Base-by-base conservation (phyloP, 1,140 invertebrate species). In the Aphelenchoides fujianensis region DNA sequence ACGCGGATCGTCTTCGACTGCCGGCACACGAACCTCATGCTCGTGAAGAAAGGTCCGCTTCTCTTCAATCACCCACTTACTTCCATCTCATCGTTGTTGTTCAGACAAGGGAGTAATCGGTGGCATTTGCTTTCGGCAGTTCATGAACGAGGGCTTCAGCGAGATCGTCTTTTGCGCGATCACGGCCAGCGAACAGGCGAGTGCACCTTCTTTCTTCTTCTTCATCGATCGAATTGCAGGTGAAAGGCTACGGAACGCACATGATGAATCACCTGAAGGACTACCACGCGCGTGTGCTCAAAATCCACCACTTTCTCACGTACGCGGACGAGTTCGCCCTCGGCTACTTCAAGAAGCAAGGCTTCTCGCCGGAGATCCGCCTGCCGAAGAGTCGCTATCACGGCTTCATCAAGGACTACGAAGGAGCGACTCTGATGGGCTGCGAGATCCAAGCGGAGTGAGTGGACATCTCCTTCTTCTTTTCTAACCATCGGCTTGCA, bases 101-200 rank as follows among this genome's bases (percentile, higher is more conserved):
- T 73, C 34, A 78, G 79, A 71, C 55, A 72, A 80, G 34, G 79
- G 81, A 23, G 93, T 95, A 0, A 97, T 98, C 75, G 96, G 96
- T 12, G 96, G 96, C 0, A 98, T 98, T 74, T 98, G 95, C 84
- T 99, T 98, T 82, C 88, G 96, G 3, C 93, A 94, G 85, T 98
- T 98, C 86, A 89, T 90, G 5, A 90, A 90, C 12, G 90, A 95
- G 87, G 95, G 95, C 1, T 99, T 99, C 85, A 94, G 93, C 0
- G 97, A 99, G 87, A 98, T 99, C 82, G 97, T 98, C 0, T 98
- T 99, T 85, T 97, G 94, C 86, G 96, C 95, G 3, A 91, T 99
- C 1, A 94, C 92, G 0, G 93, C 92, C 34, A 92, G 93, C 79
- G 92, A 98, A 85, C 96, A 98, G 87, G 93, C 96, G 52, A 74